Percentiles rank a stretch among this genome's conserved stretches.
phyloP scores from a whole-genome alignment of 1,140 invertebrate genomes.

The Phthorimaea operculella region DNA sequence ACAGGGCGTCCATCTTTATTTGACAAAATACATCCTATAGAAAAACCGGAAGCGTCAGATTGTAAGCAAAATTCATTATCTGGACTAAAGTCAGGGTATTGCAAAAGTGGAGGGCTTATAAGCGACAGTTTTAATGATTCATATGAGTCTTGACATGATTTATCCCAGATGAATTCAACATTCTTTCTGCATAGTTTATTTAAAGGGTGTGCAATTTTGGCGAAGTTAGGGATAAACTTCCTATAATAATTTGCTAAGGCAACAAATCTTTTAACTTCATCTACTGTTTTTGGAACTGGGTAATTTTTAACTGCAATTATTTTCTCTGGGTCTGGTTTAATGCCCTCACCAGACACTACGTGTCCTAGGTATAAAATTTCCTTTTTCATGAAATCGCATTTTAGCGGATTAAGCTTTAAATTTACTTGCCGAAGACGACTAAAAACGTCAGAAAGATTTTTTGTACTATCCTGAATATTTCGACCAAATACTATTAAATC shows the following conservation, averaged over 20 bases:
- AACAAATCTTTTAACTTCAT: slow-evolving; percentile 52
- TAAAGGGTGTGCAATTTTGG: slow-evolving; percentile 25
- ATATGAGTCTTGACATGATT: background rate
- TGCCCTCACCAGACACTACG: slow-evolving; percentile 38
- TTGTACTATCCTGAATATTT: slow-evolving; percentile 28
- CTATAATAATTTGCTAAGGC: slow-evolving; percentile 56
- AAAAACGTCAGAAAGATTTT: slow-evolving; percentile 47
- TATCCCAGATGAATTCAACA: background rate
- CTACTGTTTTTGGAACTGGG: slow-evolving; percentile 37
- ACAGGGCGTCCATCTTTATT: slow-evolving; percentile 39
- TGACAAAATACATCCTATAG: slow-evolving; percentile 29
- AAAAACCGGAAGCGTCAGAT: slow-evolving; percentile 27
- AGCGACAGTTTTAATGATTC: background rate
- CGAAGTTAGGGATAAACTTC: slow-evolving; percentile 44
- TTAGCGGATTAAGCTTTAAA: slow-evolving; percentile 44
- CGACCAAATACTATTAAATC: slow-evolving; percentile 44
- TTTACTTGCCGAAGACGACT: slow-evolving; percentile 36
- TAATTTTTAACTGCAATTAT: slow-evolving; percentile 37
- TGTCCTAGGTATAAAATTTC: slow-evolving; percentile 54
- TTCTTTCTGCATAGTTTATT: slow-evolving; percentile 9
- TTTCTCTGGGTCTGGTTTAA: slow-evolving; percentile 55
- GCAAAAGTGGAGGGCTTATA: background rate
- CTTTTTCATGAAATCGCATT: slow-evolving; percentile 47
- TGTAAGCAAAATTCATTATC: slow-evolving; percentile 27
- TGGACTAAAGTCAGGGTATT: slow-evolving; percentile 26